These are phyloP conservation scores for Sphaerophoria taeniata DNA, from an alignment of 2,888 invertebrate genomes.

Conservation along the genomic window DNA sequence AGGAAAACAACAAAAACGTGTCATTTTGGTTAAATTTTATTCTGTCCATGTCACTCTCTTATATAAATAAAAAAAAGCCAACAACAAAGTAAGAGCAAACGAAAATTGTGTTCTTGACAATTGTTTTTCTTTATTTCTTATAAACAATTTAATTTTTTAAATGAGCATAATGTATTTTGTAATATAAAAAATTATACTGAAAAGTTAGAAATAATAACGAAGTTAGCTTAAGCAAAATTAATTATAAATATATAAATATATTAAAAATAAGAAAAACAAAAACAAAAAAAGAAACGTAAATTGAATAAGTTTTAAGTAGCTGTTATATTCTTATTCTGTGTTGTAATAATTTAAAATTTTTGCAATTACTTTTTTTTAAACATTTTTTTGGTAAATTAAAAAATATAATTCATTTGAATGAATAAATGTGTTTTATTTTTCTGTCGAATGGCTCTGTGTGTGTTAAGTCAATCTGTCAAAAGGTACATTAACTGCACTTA, in stretches of 20 bases:
- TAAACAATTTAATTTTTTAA: conserved; percentile 65
- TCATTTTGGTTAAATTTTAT: conserved; percentile 66
- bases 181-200: conserved; percentile 66
- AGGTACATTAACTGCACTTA: too few relatives aligned
- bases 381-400: conserved; percentile 73
- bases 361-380: conserved; percentile 73
- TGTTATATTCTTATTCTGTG: conserved; percentile 73
- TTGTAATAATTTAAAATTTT: conserved; percentile 74
- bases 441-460: background rate
- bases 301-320: conserved; percentile 73
- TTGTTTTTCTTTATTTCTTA: conserved; percentile 34
- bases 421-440: conserved; percentile 38
- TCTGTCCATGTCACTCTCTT: conserved; percentile 71
- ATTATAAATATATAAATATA: conserved; percentile 64
- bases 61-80: conserved; percentile 45
- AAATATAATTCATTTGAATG: conserved; percentile 71
- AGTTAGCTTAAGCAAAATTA: conserved; percentile 52
- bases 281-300: conserved; percentile 72
- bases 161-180: conserved; percentile 74
- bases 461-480: too few relatives aligned
- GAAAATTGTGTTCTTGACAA: conserved; percentile 28
- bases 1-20: conserved; percentile 52
- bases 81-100: conserved; percentile 47
- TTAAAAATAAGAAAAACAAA: conserved; percentile 74
- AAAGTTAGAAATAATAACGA: conserved; percentile 68